Percentiles rank a stretch among this genome's conserved stretches.
Evolutionary conservation across 2,113 vertebrate species (phyloP).

Genomic region (Chloebia gouldiae): DNA sequence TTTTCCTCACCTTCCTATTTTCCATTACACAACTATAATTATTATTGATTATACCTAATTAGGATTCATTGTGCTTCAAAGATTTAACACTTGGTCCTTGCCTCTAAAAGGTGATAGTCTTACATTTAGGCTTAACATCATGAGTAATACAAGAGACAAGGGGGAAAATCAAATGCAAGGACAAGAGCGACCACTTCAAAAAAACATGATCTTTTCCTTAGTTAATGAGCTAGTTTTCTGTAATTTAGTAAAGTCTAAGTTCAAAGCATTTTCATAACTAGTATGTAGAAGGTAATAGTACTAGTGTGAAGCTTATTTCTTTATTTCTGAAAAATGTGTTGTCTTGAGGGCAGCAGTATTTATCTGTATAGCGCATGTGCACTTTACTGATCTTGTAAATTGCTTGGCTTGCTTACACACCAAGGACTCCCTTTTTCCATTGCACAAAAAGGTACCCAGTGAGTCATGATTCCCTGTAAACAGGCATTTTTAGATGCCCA

Average conservation of each 20-base stretch:
- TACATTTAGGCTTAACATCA: not conserved
- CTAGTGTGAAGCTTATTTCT: not conserved
- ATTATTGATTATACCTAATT: slow-evolving; percentile 46
- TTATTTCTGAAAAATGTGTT: not conserved
- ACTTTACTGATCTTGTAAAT: not conserved
- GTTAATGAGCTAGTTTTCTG: not conserved
- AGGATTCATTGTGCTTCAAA: slow-evolving; percentile 47
- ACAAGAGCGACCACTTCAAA: not conserved
- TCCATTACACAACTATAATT: slow-evolving; percentile 47
- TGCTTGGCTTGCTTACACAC: not conserved
- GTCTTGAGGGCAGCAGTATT: not conserved
- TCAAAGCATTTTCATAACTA: not conserved
- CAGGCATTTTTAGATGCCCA: not conserved
- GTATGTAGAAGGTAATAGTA: not conserved
- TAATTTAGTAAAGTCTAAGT: not conserved
- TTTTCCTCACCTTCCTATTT: slow-evolving; percentile 53
- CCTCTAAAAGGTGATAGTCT: not conserved
- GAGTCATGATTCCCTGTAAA: not conserved
- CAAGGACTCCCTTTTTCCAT: not conserved
- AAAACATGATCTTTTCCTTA: not conserved
- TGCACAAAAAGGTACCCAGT: not conserved
- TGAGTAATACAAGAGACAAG: not conserved
- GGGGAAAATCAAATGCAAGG: not conserved
- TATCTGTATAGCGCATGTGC: accelerated
- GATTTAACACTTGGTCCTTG: not conserved